Conservation (phyloP, 92 coral and sea anemone genomes). For the Epizoanthus stellaris region DNA sequence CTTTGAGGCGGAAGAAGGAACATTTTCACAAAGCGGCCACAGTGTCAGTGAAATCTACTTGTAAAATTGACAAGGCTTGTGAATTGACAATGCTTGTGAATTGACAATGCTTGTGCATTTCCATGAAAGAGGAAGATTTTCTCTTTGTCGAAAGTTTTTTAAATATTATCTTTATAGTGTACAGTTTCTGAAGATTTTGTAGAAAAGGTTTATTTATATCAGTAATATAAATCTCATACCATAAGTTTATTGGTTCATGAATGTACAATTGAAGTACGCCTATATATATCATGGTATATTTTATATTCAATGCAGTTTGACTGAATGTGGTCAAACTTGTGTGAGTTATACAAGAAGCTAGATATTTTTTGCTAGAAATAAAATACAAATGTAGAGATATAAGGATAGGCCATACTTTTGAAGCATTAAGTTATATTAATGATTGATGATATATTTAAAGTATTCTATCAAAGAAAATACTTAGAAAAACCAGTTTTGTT, state of each 20-base stretch:
- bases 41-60: not conserved
- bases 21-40: not conserved
- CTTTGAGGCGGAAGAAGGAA: not conserved
- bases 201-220: conserved; percentile 38
- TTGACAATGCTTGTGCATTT: not conserved
- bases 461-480: conserved; percentile 7
- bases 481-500: not conserved
- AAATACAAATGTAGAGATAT: conserved; percentile 2
- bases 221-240: not conserved
- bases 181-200: conserved; percentile 33
- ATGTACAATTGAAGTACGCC: not conserved
- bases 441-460: conserved; percentile 9
- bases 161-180: conserved; percentile 10
- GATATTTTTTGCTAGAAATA: conserved; percentile 8
- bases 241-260: not conserved
- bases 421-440: conserved; percentile 11
- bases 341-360: not conserved
- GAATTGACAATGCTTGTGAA: not conserved
- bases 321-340: not conserved
- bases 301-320: conserved; percentile 18
- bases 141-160: conserved; percentile 12
- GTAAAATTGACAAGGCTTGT: not conserved
- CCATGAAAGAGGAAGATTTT: no score
- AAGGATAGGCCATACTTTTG: not conserved
- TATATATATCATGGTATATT: conserved; percentile 1